A percentile compares a stretch with the other conserved stretches of the same genome.
These are phyloP conservation scores for Saccopteryx bilineata DNA, from an alignment of 2,113 vertebrate genomes.

Conservation along the genomic window DNA sequence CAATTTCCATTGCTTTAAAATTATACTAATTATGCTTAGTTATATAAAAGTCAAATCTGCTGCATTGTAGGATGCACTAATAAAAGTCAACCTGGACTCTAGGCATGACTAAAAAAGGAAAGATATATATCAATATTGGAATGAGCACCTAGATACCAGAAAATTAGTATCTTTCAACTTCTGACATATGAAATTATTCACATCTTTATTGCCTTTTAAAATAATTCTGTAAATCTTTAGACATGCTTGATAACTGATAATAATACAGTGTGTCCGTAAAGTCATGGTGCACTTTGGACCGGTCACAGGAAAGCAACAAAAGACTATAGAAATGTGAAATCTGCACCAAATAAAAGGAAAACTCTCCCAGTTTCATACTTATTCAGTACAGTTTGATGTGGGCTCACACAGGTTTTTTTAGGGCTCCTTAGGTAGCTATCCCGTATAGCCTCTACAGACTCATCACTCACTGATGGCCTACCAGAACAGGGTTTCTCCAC, in stretches of 20 bases:
- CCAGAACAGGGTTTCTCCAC: no score
- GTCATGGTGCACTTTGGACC: no score
- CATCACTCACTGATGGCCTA: no score
- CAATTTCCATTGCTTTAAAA: constrained; percentile 66
- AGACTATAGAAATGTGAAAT: no score
- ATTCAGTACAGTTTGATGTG: no score
- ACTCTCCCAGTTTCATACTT: no score
- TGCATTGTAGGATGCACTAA: constrained; percentile 59
- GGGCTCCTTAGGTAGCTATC: no score
- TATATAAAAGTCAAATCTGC: constrained; percentile 19
- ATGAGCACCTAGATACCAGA: not conserved
- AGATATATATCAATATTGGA: constrained; percentile 19
- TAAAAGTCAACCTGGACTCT: constrained; percentile 61
- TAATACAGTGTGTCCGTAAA: not conserved
- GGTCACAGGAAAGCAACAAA: no score
- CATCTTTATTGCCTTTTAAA: not conserved
- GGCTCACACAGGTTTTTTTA: no score
- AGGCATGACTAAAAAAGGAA: constrained; percentile 45
- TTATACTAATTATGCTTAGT: constrained; percentile 35
- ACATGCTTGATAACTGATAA: not conserved
- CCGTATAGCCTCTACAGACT: no score
- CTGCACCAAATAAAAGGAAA: no score
- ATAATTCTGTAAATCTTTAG: constrained; percentile 3
- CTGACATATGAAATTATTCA: not conserved
- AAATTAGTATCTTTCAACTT: constrained; percentile 43